Evolutionary conservation across 2,888 invertebrate species (phyloP).

Genomic region (Pheosia tremula): DNA sequence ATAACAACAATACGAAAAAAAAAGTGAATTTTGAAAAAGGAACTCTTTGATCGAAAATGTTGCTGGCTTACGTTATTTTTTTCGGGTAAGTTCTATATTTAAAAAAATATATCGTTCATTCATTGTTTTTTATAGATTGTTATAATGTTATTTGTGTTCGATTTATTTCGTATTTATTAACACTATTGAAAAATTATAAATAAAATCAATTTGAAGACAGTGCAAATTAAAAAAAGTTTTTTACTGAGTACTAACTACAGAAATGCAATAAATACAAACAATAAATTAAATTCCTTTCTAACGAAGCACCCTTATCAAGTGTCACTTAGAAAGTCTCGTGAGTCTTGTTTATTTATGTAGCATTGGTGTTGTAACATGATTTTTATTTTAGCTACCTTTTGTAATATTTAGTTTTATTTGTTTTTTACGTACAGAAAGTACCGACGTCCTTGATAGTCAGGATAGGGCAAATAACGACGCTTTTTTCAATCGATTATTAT

Average conservation of each 20-base stretch:
- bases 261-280: constrained; percentile 37
- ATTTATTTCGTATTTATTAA: background rate
- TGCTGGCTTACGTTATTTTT: background rate
- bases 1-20: constrained; percentile 16
- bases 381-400: background rate
- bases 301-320: constrained; percentile 55
- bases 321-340: background rate
- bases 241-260: background rate
- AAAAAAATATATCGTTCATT: background rate
- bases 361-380: background rate
- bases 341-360: background rate
- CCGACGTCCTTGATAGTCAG: too few species aligned
- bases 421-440: too few species aligned
- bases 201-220: background rate
- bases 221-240: background rate
- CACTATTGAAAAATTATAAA: background rate
- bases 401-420: too few species aligned
- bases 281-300: constrained; percentile 33
- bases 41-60: background rate
- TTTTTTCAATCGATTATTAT: too few species aligned
- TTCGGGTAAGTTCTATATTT: constrained; percentile 5
- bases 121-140: background rate
- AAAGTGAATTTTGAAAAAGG: constrained; percentile 1
- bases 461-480: too few species aligned
- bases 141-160: background rate